These are phyloP conservation scores for Reinhardtius hippoglossoides DNA, from an alignment of 2,113 vertebrate genomes.

Conservation along the genomic window DNA sequence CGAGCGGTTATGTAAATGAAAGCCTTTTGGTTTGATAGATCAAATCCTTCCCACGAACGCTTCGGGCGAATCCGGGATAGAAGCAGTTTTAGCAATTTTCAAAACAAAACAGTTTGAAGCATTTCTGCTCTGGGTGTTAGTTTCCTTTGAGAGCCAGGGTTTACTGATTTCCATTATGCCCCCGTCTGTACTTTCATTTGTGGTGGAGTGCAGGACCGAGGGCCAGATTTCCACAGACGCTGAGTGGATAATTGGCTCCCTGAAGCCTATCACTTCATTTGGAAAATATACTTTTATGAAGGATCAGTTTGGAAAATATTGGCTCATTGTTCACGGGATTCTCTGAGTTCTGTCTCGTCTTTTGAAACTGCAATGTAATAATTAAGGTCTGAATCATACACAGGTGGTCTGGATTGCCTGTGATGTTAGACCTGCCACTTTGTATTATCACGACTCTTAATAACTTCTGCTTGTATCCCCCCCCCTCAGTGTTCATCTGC, in stretches of 20 bases:
- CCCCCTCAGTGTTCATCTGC: slow-evolving; percentile 90
- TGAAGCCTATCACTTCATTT: slow-evolving; percentile 77
- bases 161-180: slow-evolving; percentile 68
- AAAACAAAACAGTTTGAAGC: slow-evolving; percentile 71
- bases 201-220: slow-evolving; percentile 44
- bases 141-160: slow-evolving; percentile 54
- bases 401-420: slow-evolving; percentile 56
- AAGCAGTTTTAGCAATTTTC: slow-evolving; percentile 62
- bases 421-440: slow-evolving; percentile 30
- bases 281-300: slow-evolving; percentile 63
- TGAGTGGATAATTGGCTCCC: slow-evolving; percentile 66
- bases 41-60: slow-evolving; percentile 61
- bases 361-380: slow-evolving; percentile 58
- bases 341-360: slow-evolving; percentile 20
- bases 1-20: slow-evolving; percentile 76
- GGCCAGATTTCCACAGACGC: slow-evolving; percentile 73
- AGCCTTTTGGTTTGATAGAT: slow-evolving; percentile 75
- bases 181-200: slow-evolving; percentile 67
- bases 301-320: slow-evolving; percentile 69
- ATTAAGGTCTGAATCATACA: slow-evolving; percentile 52
- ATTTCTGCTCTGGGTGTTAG: slow-evolving; percentile 68
- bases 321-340: slow-evolving; percentile 51
- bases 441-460: slow-evolving; percentile 23
- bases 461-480: slow-evolving; percentile 20
- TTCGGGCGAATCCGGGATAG: slow-evolving; percentile 58